phyloP scores from a whole-genome alignment of 2,888 invertebrate species.

The Protula sp. region DNA sequence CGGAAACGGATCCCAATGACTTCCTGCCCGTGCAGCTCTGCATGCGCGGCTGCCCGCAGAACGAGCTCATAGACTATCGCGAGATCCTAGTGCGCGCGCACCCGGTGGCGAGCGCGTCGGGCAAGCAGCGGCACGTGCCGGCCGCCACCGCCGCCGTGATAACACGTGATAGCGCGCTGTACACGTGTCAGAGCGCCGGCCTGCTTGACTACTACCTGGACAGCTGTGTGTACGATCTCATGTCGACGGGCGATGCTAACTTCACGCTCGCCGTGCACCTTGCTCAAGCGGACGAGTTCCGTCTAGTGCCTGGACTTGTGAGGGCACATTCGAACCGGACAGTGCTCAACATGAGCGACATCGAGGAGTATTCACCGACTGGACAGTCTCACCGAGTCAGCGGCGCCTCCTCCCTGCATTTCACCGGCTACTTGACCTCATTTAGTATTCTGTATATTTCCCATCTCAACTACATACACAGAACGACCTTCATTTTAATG shows the following conservation, averaged over 20 bases:
- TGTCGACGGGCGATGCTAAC: slow-evolving; percentile 57
- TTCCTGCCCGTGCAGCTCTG: slow-evolving; percentile 54
- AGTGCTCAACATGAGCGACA: slow-evolving; percentile 13
- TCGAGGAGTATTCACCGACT: too few relatives aligned
- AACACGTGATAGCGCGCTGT: slow-evolving; percentile 38
- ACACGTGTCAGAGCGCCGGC: slow-evolving; percentile 50
- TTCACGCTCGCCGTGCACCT: slow-evolving; percentile 55
- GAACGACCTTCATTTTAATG: background rate
- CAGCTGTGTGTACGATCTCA: slow-evolving; percentile 61
- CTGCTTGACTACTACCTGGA: slow-evolving; percentile 59
- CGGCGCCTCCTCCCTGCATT: background rate
- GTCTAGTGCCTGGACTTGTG: slow-evolving; percentile 56
- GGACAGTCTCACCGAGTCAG: background rate
- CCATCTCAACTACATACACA: background rate
- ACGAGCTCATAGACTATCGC: slow-evolving; percentile 55
- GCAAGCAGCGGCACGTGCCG: background rate
- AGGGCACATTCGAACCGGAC: slow-evolving; percentile 33
- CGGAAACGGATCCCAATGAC: background rate
- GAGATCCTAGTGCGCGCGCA: slow-evolving; percentile 33
- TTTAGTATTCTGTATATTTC: background rate
- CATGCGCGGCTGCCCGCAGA: slow-evolving; percentile 56
- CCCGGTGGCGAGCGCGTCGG: background rate
- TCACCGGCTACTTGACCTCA: background rate
- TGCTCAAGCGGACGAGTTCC: slow-evolving; percentile 51
- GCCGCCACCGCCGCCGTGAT: slow-evolving; percentile 31